Evolutionary conservation across 1,140 invertebrate genomes (phyloP).

Genomic region (Calephelis virginiensis): DNA sequence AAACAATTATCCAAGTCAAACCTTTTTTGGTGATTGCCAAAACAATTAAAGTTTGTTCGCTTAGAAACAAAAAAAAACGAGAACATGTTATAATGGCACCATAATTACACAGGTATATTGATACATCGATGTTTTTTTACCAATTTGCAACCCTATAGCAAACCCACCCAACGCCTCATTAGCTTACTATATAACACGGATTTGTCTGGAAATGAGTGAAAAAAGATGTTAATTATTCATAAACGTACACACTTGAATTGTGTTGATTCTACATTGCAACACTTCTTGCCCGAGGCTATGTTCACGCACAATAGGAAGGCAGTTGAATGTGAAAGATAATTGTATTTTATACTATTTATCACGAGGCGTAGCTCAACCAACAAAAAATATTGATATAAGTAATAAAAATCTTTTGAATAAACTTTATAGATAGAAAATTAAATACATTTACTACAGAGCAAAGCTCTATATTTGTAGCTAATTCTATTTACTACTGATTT

Average conservation of each 20-base stretch:
- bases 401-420: slow-evolving; percentile 30
- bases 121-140: slow-evolving; percentile 30
- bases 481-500: slow-evolving; percentile 36
- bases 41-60: too few relatives aligned
- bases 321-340: not conserved
- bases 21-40: too few relatives aligned
- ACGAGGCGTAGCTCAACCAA: slow-evolving; percentile 16
- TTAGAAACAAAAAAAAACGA: too few relatives aligned
- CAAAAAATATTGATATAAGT: slow-evolving; percentile 26
- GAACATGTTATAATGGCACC: too few relatives aligned
- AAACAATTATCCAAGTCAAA: too few relatives aligned
- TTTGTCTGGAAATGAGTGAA: too few relatives aligned
- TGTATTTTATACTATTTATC: slow-evolving; percentile 2
- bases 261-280: too few relatives aligned
- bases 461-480: slow-evolving; percentile 52
- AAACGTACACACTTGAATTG: too few relatives aligned
- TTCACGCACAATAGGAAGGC: too few relatives aligned
- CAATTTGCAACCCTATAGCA: not conserved
- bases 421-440: slow-evolving; percentile 31
- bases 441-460: slow-evolving; percentile 41
- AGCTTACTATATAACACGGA: not conserved
- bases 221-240: too few relatives aligned
- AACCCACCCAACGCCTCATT: slow-evolving; percentile 42
- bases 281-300: too few relatives aligned
- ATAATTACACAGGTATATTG: too few relatives aligned